Evolutionary conservation across 2,797 vertebrate genomes (phyloP), one percentile per base, ranked within the genome.

Genomic region (Oryzias sinensis): DNA sequence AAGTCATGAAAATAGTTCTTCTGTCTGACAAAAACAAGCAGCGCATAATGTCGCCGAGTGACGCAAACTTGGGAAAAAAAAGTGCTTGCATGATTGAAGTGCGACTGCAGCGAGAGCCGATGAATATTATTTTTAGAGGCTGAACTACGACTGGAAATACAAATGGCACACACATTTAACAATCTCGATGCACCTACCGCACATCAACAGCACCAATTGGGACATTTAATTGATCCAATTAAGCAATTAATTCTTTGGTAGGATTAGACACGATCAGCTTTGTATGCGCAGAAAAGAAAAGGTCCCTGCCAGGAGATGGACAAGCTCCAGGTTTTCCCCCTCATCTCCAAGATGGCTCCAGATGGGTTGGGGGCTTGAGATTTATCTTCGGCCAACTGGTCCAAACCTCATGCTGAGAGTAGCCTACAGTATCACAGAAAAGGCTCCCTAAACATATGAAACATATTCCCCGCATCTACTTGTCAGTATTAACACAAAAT

Each of bases 1-100:
- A 91, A 91, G 87, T 93, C 92, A 92, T 90, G 76, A 82, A 90
- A 88, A 84, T 87, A 81, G 84, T 86, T 90, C 82, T 82, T 89
- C 88, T 90, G 89, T 91, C 87, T 88, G 51, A 37, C 33, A 58
- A 80, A 88, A 88, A 90, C 86, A 87, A 86, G 87, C 86, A 67
- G 55, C 55, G 84, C 80, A 72, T 84, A 80, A 86, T 87, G 83
- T 65, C 46, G 43, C 2, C 9, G 52, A 67, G 72, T 69, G 82
- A 77, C 62, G 69, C 66, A 49, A 55, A 80, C 59, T 63, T 68
- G 57, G 68, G 58, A 69, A 37, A 18, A 22, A 22, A 79, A 81
- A 81, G 63, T 62, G 70, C 59, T 56, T 9, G 63, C 49, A 41
- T 74, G 73, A 77, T 80, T 77, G 66, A 79, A 82, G 71, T 14